Base-by-base conservation (phyloP, 2,797 vertebrate species). In the Muscicapa comitata region DNA sequence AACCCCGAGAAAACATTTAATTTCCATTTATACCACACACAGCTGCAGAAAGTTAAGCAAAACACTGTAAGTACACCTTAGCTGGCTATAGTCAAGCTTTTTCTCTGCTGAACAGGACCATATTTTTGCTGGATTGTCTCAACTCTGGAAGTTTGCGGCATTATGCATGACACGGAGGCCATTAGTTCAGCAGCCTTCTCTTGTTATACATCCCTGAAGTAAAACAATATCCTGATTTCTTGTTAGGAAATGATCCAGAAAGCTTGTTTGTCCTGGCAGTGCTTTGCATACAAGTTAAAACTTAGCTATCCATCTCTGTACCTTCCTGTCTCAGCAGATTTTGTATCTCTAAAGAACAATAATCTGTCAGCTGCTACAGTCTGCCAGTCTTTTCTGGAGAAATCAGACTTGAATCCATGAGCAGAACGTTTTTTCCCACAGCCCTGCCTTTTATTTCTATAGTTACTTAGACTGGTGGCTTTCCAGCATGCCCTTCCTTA, bases 281-380 rank as follows among this genome's bases (percentile, higher is more conserved):
- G n/a, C 5, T 90, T 95, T 82, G 28, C 42, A 62, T 40, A 42
- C 67, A 86, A 90, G 81, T 90, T 94, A 59, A 94, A 93, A 95
- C 79, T 95, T 88, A 94, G 77, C 79, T 88, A 93, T 76, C 74
- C 62, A 91, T 86, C 61, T 71, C 89, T 29, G 78, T 67, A 81
- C 84, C 86, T 88, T 95, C 84, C 77, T 94, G 91, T 96, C 87
- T 85, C 92, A 93, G 95, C 91, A 95, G 89, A 97, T 93, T 95
- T 81, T 93, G 42, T 95, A 76, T 93, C 84, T 76, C 50, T 16
- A 61, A 94, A 93, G 79, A 96, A 72, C 89, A 91, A 93, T 94
- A 75, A 80, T 83, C 89, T 91, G 81, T 86, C 92, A 77, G 38
- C 76, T 90, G 86, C 48, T 90, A 59, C 48, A 87, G 59, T 70